phyloP scores from a whole-genome alignment of 1,140 invertebrate genomes.

The Procambarus virginalis region DNA sequence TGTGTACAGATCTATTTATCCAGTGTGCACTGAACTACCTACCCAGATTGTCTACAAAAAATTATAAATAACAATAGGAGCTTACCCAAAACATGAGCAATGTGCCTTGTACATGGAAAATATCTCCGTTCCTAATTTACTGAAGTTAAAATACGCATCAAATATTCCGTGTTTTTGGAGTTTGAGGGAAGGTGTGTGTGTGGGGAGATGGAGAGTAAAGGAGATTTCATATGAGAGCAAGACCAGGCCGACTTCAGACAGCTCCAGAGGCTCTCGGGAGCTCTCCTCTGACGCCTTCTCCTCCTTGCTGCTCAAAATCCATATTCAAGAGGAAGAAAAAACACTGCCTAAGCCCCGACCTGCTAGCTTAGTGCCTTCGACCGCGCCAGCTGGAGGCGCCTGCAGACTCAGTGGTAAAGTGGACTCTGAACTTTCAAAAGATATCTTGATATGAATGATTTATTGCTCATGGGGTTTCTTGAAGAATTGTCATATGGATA shows the following conservation, averaged over 20 bases:
- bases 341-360: conserved; percentile 27
- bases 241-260: conserved; percentile 1
- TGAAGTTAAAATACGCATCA: no score
- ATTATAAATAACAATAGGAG: no score
- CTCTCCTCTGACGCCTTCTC: conserved; percentile 6
- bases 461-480: not conserved
- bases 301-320: conserved; percentile 19
- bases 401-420: not conserved
- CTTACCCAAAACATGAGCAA: no score
- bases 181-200: no score
- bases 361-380: conserved; percentile 13
- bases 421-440: not conserved
- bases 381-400: not conserved
- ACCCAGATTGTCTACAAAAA: no score
- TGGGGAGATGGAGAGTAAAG: no score
- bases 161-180: no score
- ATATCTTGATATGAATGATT: not conserved
- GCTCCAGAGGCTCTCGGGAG: conserved; percentile 6
- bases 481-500: no score
- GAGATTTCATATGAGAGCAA: not conserved
- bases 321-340: conserved; percentile 41
- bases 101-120: no score
- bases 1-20: no score
- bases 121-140: no score
- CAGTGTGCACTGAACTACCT: no score